Base-by-base conservation (phyloP, 2,797 vertebrate genomes). In the Leptodactylus fallax region DNA sequence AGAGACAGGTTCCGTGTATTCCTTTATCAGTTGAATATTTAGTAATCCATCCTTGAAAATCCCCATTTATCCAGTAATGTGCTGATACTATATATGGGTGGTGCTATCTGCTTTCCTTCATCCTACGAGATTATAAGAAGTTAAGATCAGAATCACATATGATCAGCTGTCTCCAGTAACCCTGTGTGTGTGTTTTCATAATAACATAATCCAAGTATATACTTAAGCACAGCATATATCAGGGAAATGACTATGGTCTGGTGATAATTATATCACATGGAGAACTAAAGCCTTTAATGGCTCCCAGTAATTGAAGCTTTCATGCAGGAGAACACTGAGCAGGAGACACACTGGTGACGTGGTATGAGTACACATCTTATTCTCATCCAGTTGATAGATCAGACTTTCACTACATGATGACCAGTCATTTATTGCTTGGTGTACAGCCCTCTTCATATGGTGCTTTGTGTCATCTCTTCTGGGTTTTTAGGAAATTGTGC, bases 191-290 rank as follows among this genome's bases (percentile, higher is more conserved):
- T 77, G 77, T 71, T 58, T 88, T 27, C 36, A 88, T 80, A 63
- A 80, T 76, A 65, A 65, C 11, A 60, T 85, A 72, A 79, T 85
- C 78, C 65, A 55, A 17, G 25, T 16, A 83, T 88, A 76, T 47
- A 74, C 56, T 76, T 85, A 76, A 71, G 72, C 47, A 76, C 49
- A 65, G 77, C 17, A 27, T 56, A 76, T 55, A 51, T 74, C 53
- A 65, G 25, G n/a, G 13, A 77, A 88, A 88, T 88, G 45, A 88
- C 85, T 83, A 56, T 83, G 72, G 16, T 71, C 49, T 72, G 25
- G 5, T 17, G 51, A 25, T 80, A 87, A 87, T 86, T 84, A 79
- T 63, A 87, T 87, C 55, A 86, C 16, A 77, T 49, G 55, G 61
- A 16, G 45, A 67, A 61, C 27, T 49, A 60, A 79, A 79, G 7